Conservation (phyloP, 2,888 invertebrate species). For the Troides helena region DNA sequence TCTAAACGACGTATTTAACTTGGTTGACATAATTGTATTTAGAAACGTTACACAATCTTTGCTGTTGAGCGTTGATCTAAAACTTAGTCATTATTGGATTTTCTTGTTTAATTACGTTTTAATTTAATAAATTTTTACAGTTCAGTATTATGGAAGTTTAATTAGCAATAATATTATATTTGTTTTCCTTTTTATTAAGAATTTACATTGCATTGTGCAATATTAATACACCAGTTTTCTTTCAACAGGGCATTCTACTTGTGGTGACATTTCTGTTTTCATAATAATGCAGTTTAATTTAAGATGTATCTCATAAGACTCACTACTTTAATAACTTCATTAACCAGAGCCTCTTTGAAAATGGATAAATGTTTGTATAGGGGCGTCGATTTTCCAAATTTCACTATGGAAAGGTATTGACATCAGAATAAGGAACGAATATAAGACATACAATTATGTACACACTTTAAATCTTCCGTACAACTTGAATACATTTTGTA, state of each 20-base stretch:
- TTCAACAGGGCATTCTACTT: too few species aligned
- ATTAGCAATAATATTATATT: neutral
- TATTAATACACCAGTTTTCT: neutral
- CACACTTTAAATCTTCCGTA: neutral
- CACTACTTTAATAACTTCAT: too few species aligned
- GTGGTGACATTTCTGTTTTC: too few species aligned
- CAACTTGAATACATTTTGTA: too few species aligned
- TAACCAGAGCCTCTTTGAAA: too few species aligned
- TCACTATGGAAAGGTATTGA: neutral
- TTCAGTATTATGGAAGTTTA: neutral
- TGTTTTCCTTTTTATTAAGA: neutral
- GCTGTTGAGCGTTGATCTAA: neutral
- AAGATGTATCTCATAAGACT: too few species aligned
- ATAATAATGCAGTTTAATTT: too few species aligned
- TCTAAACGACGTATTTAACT: neutral
- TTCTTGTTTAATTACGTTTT: neutral
- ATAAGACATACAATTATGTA: neutral
- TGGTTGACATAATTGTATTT: conserved; percentile 1
- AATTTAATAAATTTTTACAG: neutral
- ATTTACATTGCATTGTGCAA: too few species aligned
- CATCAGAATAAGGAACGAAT: neutral
- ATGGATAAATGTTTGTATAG: neutral
- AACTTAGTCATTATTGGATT: neutral
- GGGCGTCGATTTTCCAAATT: neutral
- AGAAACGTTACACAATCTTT: neutral